Conservation (phyloP, 2,797 vertebrate species). For the Notolabrus celidotus region DNA sequence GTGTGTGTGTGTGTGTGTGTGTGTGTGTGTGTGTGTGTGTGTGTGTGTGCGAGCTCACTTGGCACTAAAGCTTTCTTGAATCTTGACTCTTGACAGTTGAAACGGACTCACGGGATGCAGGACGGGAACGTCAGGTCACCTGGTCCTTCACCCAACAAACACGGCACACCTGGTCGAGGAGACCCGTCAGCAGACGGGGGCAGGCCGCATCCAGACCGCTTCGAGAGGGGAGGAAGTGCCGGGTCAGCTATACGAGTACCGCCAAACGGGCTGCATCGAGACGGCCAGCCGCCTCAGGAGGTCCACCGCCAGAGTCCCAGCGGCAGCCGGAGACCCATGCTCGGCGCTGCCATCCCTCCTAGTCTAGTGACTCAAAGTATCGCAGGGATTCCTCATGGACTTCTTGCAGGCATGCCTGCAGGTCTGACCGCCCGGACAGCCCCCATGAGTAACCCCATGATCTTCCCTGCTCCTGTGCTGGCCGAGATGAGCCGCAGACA, state of each 20-base stretch:
- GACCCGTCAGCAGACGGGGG: slow-evolving; percentile 70
- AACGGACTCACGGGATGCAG: slow-evolving; percentile 88
- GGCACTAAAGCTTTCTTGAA: no score
- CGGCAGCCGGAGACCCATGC: slow-evolving; percentile 83
- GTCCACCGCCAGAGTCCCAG: slow-evolving; percentile 87
- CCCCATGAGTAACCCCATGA: slow-evolving; percentile 77
- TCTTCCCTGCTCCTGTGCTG: slow-evolving; percentile 86
- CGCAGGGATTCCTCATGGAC: slow-evolving; percentile 81
- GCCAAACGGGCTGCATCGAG: slow-evolving; percentile 89
- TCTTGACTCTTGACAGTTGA: no score
- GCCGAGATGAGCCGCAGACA: slow-evolving; percentile 86
- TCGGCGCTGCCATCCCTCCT: slow-evolving; percentile 86
- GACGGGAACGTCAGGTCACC: slow-evolving; percentile 89
- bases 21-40: no score
- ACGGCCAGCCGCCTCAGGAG: slow-evolving; percentile 80
- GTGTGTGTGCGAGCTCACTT: no score
- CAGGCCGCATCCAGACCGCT: slow-evolving; percentile 80
- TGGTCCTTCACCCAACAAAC: slow-evolving; percentile 87
- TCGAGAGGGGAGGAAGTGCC: slow-evolving; percentile 71
- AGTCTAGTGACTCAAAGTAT: slow-evolving; percentile 86
- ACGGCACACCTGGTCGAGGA: slow-evolving; percentile 71
- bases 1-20: no score
- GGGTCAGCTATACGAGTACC: slow-evolving; percentile 80
- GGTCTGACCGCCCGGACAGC: slow-evolving; percentile 82
- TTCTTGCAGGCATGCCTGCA: slow-evolving; percentile 85